phyloP scores from a whole-genome alignment of 2,888 invertebrate genomes.

The Thumatha senex region DNA sequence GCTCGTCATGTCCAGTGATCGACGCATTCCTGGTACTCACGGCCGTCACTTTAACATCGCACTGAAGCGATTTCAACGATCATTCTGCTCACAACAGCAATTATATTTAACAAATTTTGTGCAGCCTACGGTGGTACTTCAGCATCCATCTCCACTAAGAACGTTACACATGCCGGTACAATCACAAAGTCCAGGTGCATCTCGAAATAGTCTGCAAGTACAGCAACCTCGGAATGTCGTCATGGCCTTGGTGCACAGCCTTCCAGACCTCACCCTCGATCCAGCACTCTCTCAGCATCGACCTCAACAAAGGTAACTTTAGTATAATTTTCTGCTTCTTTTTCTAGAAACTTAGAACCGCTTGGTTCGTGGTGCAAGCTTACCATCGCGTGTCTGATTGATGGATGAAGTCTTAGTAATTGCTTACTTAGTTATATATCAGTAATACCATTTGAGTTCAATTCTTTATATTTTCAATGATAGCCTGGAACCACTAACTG shows the following conservation, averaged over 20 bases:
- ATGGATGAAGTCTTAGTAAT: too few species aligned
- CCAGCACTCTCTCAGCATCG: constrained; percentile 49
- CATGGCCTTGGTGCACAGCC: constrained; percentile 89
- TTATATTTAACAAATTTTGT: too few species aligned
- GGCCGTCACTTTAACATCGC: too few species aligned
- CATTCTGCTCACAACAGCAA: too few species aligned
- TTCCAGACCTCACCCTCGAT: constrained; percentile 87
- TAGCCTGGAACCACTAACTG: constrained; percentile 48
- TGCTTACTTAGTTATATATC: too few species aligned
- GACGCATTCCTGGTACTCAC: too few species aligned
- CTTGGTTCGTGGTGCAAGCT: too few species aligned
- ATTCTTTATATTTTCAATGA: not conserved
- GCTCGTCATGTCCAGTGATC: too few species aligned
- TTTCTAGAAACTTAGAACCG: not conserved
- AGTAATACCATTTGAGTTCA: not conserved
- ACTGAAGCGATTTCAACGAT: too few species aligned
- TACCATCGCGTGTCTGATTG: too few species aligned
- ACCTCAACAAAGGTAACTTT: constrained; percentile 12
- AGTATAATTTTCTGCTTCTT: not conserved
- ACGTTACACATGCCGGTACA: constrained; percentile 19
- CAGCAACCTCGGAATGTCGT: constrained; percentile 82
- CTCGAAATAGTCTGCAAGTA: constrained; percentile 84
- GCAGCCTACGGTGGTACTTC: constrained; percentile 36
- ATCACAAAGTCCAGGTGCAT: constrained; percentile 39
- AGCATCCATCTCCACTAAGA: constrained; percentile 35